These are phyloP conservation scores for Ctenodactylus gundi DNA, from an alignment of 2,113 vertebrate species.

Conservation along the genomic window DNA sequence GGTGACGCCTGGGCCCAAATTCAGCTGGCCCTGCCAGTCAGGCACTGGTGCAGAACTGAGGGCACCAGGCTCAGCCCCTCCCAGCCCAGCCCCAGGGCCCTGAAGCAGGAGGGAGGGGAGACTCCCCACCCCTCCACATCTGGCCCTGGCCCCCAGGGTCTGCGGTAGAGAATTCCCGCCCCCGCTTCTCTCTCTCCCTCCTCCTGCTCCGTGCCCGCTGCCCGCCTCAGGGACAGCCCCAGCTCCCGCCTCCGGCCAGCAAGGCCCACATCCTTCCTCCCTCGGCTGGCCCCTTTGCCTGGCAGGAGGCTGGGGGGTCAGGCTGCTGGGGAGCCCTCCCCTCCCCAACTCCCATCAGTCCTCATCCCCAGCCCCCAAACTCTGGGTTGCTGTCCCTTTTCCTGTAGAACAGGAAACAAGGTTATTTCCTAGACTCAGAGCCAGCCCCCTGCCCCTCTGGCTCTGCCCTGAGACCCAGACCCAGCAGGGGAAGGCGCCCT, in stretches of 20 bases:
- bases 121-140: conserved; percentile 79
- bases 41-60: conserved; percentile 79
- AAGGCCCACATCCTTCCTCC: conserved; percentile 82
- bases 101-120: conserved; percentile 74
- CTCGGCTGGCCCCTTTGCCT: conserved; percentile 71
- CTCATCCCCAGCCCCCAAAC: conserved; percentile 73
- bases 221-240: conserved; percentile 77
- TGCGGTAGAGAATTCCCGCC: conserved; percentile 81
- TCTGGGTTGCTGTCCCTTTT: conserved; percentile 77
- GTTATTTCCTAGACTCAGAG: conserved; percentile 72
- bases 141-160: conserved; percentile 80
- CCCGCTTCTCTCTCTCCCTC: conserved; percentile 77
- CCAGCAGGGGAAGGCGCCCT: conserved; percentile 50
- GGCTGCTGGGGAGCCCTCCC: conserved; percentile 67
- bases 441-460: conserved; percentile 75
- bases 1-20: conserved; percentile 77
- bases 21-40: conserved; percentile 81
- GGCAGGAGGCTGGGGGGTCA: conserved; percentile 72
- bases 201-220: conserved; percentile 77
- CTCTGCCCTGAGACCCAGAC: conserved; percentile 60
- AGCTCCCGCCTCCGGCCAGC: conserved; percentile 77
- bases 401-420: conserved; percentile 80
- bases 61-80: conserved; percentile 78
- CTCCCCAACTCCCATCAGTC: conserved; percentile 54
- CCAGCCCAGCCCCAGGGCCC: conserved; percentile 72